Evolutionary conservation across 2,797 vertebrate genomes (phyloP).

Genomic region (Gymnothorax reevesii): DNA sequence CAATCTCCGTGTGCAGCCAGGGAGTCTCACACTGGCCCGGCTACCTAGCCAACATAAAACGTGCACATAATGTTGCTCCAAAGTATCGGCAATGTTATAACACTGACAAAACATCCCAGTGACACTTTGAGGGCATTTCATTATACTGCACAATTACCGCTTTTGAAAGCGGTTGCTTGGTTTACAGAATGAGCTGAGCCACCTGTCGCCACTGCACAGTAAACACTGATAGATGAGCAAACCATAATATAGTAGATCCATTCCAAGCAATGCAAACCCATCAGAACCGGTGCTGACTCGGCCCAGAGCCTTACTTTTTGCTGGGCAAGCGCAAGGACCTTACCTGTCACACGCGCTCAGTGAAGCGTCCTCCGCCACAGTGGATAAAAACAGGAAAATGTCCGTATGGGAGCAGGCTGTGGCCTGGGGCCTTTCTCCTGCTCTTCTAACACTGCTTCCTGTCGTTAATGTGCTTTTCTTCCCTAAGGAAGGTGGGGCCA

Average conservation of each 20-base stretch:
- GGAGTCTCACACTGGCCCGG: not conserved
- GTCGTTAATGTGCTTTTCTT: not conserved
- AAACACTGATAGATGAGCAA: not conserved
- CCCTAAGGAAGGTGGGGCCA: conserved; percentile 47
- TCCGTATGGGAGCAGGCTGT: not conserved
- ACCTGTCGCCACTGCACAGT: not conserved
- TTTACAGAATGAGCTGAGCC: not conserved
- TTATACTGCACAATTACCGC: too few relatives aligned
- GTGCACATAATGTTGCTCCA: too few relatives aligned
- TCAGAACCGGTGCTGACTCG: not conserved
- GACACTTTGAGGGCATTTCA: too few relatives aligned
- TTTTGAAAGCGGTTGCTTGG: too few relatives aligned
- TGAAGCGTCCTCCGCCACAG: not conserved
- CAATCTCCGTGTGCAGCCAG: not conserved
- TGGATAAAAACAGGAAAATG: not conserved
- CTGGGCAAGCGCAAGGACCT: not conserved
- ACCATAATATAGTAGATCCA: not conserved
- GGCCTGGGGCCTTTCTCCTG: conserved; percentile 25
- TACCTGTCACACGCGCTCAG: conserved; percentile 10
- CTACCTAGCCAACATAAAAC: too few relatives aligned
- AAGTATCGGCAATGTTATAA: too few relatives aligned
- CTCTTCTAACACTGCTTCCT: conserved; percentile 22
- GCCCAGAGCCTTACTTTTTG: not conserved
- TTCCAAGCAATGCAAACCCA: not conserved
- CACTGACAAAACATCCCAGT: too few relatives aligned